Base-by-base conservation (phyloP, 1,140 invertebrate species). In the Leptestheria dahalacensis region DNA sequence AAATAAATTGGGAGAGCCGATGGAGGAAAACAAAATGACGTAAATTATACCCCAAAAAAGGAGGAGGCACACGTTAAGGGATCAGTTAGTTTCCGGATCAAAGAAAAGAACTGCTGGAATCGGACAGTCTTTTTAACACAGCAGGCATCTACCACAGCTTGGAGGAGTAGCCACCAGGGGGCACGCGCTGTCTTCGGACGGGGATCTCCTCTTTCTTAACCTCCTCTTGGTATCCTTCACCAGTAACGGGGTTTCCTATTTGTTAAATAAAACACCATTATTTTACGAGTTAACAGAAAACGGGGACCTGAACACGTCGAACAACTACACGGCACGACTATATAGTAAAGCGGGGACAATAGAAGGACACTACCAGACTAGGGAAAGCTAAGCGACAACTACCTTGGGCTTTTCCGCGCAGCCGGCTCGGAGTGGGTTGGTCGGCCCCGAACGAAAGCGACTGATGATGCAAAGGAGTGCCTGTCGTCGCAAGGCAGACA, bases 81-180 rank as follows among this genome's bases (percentile, higher is more conserved):
- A 41, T 41, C 33, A 41, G 15, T 41, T 15, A 41, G 15, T 41
- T 41, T 9, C 33, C 15, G 33, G 33, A 55, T 29, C 15, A 29
- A 55, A 41, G 9, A 55, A 28, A 10, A n/a, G n/a, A 33, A 18
- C 33, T 12, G 18, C 4, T 12, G 33, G 9, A 12, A n/a, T 55
- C 9, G 28, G 2, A 25, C 33, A 6, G 33, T 41, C 15, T 41
- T 41, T 41, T 41, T 41, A 9, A 6, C 33, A 15, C 6, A 9
- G 6, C 15, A 41, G 48, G n/a, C n/a, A n/a, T 60, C 24, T 60
- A 60, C 58, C 58, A 60, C 49, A 60, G 48, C 51, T 60, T 60
- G 2, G 58, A 52, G 20, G 58, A 60, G 25, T 29, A 60, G 23
- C 58, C 58, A 11, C 58, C 58, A 3, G 58, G 58, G 0, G 58